Evolutionary conservation across 2,113 vertebrate species (phyloP), one percentile per base, ranked within the genome.

Genomic region (Heterocephalus glaber): DNA sequence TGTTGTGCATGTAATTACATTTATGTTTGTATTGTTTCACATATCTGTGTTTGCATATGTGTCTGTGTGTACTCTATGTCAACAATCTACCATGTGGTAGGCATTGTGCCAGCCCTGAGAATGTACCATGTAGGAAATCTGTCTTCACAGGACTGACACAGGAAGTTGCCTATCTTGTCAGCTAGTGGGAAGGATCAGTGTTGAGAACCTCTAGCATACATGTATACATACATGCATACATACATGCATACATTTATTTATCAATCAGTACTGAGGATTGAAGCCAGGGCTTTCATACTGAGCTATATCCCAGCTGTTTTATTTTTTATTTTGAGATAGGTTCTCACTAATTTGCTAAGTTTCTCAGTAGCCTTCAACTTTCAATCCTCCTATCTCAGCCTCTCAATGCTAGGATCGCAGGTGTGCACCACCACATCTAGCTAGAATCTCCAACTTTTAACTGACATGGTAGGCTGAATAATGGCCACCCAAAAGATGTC

Each of bases 101-200:
- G 19, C 66, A 60, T 58, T 14, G 20, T 52, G 58, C 44, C 44
- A 26, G 63, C 33, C 1, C 72, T 11, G 12, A 49, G 49, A 41
- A 10, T 10, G 16, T 5, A n/a, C 56, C 0, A 1, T 0, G 5
- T 1, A 56, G 41, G 38, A 28, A 14, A 3, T 24, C 11, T 52
- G 47, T 30, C 79, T 41, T 91, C 19, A 47, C 10, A 13, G 54
- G 9, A 3, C 60, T 93, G 54, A 41, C 11, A 14, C 5, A 28
- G 26, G 60, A 61, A 41, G 38, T 4, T 61, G 60, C 13, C 20
- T 30, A 1, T 68, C 76, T 84, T 19, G 28, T 61, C 68, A 47
- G n/a, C 6, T 16, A 83, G 60, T 10, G n/a, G 24, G 49, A 72
- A 49, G 7, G 20, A 17, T 26, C 20, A 2, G 0, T 6, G 7